Evolutionary conservation across 1,140 invertebrate species (phyloP).

Genomic region (Heliconius hermathena): DNA sequence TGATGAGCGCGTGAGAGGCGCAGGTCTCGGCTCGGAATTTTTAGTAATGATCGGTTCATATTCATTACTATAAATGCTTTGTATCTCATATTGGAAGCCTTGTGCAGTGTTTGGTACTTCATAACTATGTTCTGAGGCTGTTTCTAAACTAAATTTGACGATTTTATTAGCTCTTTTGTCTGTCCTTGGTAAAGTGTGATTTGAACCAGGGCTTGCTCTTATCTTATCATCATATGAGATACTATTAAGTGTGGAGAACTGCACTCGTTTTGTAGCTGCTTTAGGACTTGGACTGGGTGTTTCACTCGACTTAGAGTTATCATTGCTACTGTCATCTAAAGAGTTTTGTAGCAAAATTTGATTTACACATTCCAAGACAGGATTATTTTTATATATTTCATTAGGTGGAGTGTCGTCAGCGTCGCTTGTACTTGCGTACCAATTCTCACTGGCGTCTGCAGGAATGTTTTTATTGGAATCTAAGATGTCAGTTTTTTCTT

Average conservation of each 20-base stretch:
- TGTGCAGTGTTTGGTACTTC: constrained; percentile 79
- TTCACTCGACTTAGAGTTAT: constrained; percentile 77
- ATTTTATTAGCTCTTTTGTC: constrained; percentile 78
- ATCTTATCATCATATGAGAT: constrained; percentile 80
- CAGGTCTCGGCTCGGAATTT: constrained; percentile 69
- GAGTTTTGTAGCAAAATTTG: constrained; percentile 87
- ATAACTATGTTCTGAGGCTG: constrained; percentile 80
- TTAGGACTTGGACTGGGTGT: constrained; percentile 78
- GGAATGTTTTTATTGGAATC: constrained; percentile 64
- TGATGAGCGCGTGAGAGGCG: constrained; percentile 59
- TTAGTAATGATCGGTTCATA: constrained; percentile 84
- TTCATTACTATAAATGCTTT: constrained; percentile 85
- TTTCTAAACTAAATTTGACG: constrained; percentile 80
- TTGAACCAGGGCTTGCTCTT: constrained; percentile 58
- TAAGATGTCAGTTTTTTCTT: constrained; percentile 68
- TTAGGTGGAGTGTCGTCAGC: constrained; percentile 85
- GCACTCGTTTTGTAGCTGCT: constrained; percentile 76
- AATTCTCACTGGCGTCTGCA: constrained; percentile 84
- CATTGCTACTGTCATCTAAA: constrained; percentile 79
- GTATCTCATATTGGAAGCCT: constrained; percentile 83
- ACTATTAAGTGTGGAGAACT: constrained; percentile 80
- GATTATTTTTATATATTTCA: constrained; percentile 87
- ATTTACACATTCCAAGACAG: constrained; percentile 89
- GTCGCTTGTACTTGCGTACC: constrained; percentile 87
- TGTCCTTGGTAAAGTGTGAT: constrained; percentile 67